These are phyloP conservation scores for Pachyramphus minor DNA, from an alignment of 2,113 vertebrate species.

Conservation along the genomic window DNA sequence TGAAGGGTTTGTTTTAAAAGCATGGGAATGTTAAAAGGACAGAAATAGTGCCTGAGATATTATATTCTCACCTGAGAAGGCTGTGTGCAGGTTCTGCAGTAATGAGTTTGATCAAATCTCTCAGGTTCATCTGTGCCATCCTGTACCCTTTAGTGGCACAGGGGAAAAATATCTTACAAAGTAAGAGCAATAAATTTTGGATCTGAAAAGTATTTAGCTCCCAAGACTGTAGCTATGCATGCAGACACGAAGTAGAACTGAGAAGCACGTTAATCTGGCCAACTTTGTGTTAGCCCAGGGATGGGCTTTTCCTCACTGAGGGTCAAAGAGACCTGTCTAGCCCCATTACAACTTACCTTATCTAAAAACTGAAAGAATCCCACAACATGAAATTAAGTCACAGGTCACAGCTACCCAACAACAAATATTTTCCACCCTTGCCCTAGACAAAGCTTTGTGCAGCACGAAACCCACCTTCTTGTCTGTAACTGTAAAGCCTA, in stretches of 20 bases:
- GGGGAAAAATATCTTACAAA: background rate
- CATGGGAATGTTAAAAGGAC: background rate
- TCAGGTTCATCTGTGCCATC: background rate
- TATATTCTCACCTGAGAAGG: background rate
- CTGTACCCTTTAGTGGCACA: background rate
- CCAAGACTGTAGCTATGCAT: background rate
- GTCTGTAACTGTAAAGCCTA: background rate
- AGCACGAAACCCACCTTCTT: background rate
- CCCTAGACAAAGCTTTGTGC: background rate
- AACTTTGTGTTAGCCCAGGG: background rate
- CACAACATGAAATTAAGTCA: background rate
- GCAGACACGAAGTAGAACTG: background rate
- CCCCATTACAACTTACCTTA: background rate
- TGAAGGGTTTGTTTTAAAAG: background rate
- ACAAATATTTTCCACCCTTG: background rate
- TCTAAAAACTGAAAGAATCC: background rate
- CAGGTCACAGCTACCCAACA: background rate
- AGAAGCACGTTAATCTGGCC: background rate
- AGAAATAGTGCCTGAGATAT: background rate
- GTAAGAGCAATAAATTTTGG: background rate
- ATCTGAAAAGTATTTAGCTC: slow-evolving; percentile 7
- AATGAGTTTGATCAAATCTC: background rate
- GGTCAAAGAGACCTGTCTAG: background rate
- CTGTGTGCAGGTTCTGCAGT: background rate
- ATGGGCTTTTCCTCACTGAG: background rate